Conservation (phyloP, 2,797 vertebrate species). For the Poeciliopsis presidionis region DNA sequence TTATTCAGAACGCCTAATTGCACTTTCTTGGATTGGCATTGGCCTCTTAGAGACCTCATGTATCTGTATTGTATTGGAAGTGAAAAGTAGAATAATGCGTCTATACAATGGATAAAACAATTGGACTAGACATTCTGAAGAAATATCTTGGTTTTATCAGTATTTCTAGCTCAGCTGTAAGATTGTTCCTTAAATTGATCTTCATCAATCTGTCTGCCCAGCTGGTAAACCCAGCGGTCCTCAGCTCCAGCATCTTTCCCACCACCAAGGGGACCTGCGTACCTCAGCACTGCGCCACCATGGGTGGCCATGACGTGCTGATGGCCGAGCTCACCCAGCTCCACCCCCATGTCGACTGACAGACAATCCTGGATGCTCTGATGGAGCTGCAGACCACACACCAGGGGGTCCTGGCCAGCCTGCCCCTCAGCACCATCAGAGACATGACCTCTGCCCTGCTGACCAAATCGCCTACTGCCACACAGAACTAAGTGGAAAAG, state of each 20-base stretch:
- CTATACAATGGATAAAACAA: not conserved
- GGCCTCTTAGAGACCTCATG: too few relatives aligned
- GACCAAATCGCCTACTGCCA: not conserved
- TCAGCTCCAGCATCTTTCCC: constrained; percentile 44
- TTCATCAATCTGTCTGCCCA: not conserved
- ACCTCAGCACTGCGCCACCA: constrained; percentile 66
- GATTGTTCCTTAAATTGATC: not conserved
- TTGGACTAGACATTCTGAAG: not conserved
- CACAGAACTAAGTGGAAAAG: not conserved
- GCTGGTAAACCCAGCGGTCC: not conserved
- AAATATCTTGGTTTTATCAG: not conserved
- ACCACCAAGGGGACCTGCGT: constrained; percentile 59
- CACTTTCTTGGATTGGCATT: too few relatives aligned
- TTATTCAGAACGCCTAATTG: too few relatives aligned
- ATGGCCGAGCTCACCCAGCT: constrained; percentile 63
- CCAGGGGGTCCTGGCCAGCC: constrained; percentile 50
- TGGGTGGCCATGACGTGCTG: constrained; percentile 70
- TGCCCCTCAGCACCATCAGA: constrained; percentile 66
- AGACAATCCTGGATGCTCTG: constrained; percentile 66
- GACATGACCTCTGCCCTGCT: constrained; percentile 77
- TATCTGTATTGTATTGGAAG: too few relatives aligned
- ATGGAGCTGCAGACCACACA: constrained; percentile 61
- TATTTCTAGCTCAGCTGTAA: not conserved
- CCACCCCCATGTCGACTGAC: constrained; percentile 55
- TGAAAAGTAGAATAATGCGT: too few relatives aligned